Base-by-base conservation (phyloP, 2,113 vertebrate genomes). In the Aplodontia rufa region DNA sequence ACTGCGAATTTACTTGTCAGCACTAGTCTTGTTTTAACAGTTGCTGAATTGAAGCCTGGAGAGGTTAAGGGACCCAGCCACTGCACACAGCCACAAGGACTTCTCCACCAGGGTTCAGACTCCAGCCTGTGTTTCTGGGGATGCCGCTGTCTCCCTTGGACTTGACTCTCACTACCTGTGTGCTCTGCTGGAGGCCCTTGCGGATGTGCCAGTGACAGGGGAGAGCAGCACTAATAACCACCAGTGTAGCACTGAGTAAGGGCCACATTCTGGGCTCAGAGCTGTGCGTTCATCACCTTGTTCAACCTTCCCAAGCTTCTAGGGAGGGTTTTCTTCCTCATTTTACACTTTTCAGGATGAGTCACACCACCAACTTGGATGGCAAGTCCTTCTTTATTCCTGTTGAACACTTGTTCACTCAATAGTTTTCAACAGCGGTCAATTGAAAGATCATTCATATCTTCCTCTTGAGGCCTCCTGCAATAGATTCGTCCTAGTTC, bases 81-180 rank as follows among this genome's bases (percentile, higher is more conserved):
- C 17, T 9, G 83, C 4, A 14, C 22, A 17, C 8, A n/a, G 3
- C 45, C 26, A 2, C 1, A 3, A 69, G 55, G 35, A 11, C 24
- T 72, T n/a, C 24, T 11, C 7, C 0, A 0, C 8, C 5, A 8
- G 24, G 20, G 1, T 37, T 30, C 60, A 71, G 40, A 37, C 8
- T n/a, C 32, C 10, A 58, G 6, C 37, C 32, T 69, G 22, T 20
- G 5, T 66, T 62, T 53, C 20, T 32, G 14, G 8, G 11, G 30
- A 2, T 0, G 24, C 35, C 6, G n/a, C 45, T 42, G 12, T 35
- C 58, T 71, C 13, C 35, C 11, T 24, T 22, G 66, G 40, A 51
- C 26, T 20, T 66, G 49, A 42, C 32, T 26, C 30, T 47, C 45
- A 28, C 4, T 28, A 19, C 5, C 47, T 8, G 1, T 37, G 11